Evolutionary conservation across 2,888 invertebrate species (phyloP).

Genomic region (Oxytorus armatus): DNA sequence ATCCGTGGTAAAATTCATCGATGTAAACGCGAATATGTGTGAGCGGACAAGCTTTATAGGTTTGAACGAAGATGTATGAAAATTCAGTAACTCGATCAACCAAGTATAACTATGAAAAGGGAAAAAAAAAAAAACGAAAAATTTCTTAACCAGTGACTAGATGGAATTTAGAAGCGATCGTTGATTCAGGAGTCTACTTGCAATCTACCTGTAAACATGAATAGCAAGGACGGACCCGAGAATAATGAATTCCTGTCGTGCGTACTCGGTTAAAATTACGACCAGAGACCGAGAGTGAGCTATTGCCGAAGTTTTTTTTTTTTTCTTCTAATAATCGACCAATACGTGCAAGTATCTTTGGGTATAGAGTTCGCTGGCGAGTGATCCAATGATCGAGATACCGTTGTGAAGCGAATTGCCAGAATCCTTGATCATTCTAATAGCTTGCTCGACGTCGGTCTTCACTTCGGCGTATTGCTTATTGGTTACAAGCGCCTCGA

Average conservation of each 20-base stretch:
- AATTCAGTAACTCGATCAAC: slow-evolving; percentile 1
- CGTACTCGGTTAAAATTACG: slow-evolving; percentile 1
- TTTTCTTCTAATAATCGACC: slow-evolving; percentile 71
- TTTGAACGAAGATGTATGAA: slow-evolving; percentile 6
- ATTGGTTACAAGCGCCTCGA: slow-evolving; percentile 83
- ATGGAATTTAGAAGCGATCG: slow-evolving; percentile 27
- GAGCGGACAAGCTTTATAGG: slow-evolving; percentile 8
- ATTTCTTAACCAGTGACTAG: slow-evolving; percentile 27
- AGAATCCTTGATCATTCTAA: slow-evolving; percentile 85
- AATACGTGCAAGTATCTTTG: slow-evolving; percentile 81
- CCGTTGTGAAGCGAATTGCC: slow-evolving; percentile 86
- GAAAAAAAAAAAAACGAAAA: background rate
- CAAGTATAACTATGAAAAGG: background rate
- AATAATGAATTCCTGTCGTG: slow-evolving; percentile 23
- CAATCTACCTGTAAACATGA: too few relatives aligned
- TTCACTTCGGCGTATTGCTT: slow-evolving; percentile 84
- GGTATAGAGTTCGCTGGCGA: slow-evolving; percentile 85
- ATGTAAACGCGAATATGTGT: slow-evolving; percentile 22
- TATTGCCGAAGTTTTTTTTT: background rate
- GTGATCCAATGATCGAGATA: slow-evolving; percentile 83
- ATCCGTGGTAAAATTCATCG: slow-evolving; percentile 18
- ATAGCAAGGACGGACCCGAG: background rate
- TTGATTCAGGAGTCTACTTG: background rate
- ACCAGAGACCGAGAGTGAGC: too few relatives aligned
- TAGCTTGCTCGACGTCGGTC: slow-evolving; percentile 83